These are phyloP conservation scores for Parambassis ranga DNA, from an alignment of 2,797 vertebrate genomes.

Conservation along the genomic window DNA sequence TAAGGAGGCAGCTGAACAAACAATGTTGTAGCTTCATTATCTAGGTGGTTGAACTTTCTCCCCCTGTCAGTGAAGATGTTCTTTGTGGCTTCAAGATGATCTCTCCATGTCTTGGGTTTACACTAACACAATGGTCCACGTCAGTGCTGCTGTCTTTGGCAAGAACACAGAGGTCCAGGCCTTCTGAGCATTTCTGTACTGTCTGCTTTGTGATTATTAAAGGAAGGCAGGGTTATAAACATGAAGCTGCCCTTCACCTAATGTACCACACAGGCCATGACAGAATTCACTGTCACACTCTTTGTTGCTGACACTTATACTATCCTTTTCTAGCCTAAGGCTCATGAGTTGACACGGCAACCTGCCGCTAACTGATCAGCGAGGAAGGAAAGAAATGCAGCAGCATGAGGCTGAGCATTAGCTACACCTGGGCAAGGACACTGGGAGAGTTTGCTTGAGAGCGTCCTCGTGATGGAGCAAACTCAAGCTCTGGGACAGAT, in stretches of 20 bases:
- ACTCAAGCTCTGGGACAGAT: slow-evolving; percentile 58
- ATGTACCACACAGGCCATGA: slow-evolving; percentile 5
- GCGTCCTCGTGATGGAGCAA: slow-evolving; percentile 43
- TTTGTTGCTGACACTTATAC: slow-evolving; percentile 13
- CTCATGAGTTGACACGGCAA: slow-evolving; percentile 34
- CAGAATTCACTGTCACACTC: neutral
- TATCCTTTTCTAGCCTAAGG: slow-evolving; percentile 7
- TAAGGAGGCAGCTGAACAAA: neutral
- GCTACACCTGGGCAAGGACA: slow-evolving; percentile 55
- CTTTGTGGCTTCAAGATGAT: slow-evolving; percentile 6
- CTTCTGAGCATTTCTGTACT: neutral
- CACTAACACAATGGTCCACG: neutral
- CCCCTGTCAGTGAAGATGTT: neutral
- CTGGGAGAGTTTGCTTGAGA: slow-evolving; percentile 28
- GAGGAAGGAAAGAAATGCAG: slow-evolving; percentile 11
- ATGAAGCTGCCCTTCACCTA: slow-evolving; percentile 15
- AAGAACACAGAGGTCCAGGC: neutral
- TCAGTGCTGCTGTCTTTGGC: neutral
- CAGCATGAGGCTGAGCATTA: slow-evolving; percentile 30
- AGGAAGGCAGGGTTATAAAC: slow-evolving; percentile 10
- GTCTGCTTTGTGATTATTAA: slow-evolving; percentile 1
- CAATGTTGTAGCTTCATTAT: neutral
- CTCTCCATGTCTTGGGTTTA: neutral
- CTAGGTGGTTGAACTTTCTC: neutral
- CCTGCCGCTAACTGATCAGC: slow-evolving; percentile 38